A percentile compares a stretch with the other conserved stretches of the same genome.
These are phyloP conservation scores for Paramormyrops kingsleyae DNA, from an alignment of 2,113 vertebrate species.

Conservation along the genomic window DNA sequence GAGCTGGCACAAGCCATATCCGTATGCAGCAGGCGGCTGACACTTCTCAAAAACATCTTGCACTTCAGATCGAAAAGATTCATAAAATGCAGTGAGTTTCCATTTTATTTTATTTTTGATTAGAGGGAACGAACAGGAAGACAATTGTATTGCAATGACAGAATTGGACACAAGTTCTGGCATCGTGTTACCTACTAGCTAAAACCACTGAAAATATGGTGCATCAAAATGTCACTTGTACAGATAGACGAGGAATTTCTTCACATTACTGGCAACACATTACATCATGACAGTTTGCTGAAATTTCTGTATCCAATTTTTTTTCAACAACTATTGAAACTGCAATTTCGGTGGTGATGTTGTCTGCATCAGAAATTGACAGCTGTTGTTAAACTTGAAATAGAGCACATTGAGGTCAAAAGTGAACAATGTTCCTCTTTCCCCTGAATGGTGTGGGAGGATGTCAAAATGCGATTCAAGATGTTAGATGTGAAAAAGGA, in stretches of 20 bases:
- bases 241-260: conserved; percentile 39
- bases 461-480: not conserved
- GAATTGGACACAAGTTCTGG: conserved; percentile 48
- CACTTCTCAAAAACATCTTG: not conserved
- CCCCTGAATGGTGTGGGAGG: conserved; percentile 22
- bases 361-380: conserved; percentile 33
- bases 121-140: conserved; percentile 60
- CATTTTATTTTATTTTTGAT: conserved; percentile 51
- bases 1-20: not conserved
- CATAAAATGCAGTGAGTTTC: not conserved
- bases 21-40: not conserved
- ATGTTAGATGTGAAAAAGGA: not conserved
- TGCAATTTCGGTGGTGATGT: conserved; percentile 3
- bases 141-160: conserved; percentile 67
- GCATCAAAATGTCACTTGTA: conserved; percentile 42
- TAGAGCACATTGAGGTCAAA: conserved; percentile 51
- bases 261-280: conserved; percentile 36
- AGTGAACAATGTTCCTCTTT: conserved; percentile 25
- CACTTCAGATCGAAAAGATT: conserved; percentile 15
- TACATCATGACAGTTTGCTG: conserved; percentile 30
- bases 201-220: conserved; percentile 44
- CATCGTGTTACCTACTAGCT: conserved; percentile 48
- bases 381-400: conserved; percentile 41
- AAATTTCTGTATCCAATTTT: conserved; percentile 9
- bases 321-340: conserved; percentile 1